Evolutionary conservation across 2,797 vertebrate species (phyloP), one percentile per base, ranked within the genome.

Genomic region (Acanthiza pusilla): DNA sequence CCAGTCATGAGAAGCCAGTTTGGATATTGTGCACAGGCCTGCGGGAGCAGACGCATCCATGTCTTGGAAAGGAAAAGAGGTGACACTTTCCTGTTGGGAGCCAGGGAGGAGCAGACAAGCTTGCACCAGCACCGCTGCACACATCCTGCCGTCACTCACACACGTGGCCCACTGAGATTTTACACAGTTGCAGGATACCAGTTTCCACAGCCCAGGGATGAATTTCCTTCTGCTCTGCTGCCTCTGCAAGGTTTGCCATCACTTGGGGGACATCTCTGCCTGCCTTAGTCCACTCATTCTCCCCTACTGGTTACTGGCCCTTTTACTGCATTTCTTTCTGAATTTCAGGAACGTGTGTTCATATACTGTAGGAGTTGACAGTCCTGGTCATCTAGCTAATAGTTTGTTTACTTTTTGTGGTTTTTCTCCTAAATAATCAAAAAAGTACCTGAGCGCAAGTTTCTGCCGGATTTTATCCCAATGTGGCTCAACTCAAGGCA

Each of bases 131-230:
- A 16, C 50, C 27, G 50, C 26, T 9, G 14, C 26, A 15, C 50
- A 51, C 50, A 51, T 27, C 50, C 50, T 51, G 32, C 36, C 32
- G 4, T 18, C 6, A 0, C 50, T 68, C 47, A 23, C 62, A 72
- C 29, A 21, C 0, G 1, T 3, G 19, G 54, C 62, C 67, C 10
- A 1, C 1, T 4, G 7, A 55, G 43, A 67, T 62, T 32, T 74
- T 14, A 40, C 7, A 2, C 34, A 78, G 67, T 20, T 53, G 55
- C 27, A 75, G 17, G 13, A 23, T 47, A 61, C 16, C 5, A 40
- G 50, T 53, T 78, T 54, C 53, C 57, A 71, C 38, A 78, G 32
- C 47, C 40, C 48, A 45, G 1, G 1, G 51, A 57, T 57, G 3
- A 68, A 73, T 68, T 73, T 55, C 32, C 38, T 87, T 48, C 60